phyloP scores from a whole-genome alignment of 2,888 invertebrate genomes.

The Athalia rosae region DNA sequence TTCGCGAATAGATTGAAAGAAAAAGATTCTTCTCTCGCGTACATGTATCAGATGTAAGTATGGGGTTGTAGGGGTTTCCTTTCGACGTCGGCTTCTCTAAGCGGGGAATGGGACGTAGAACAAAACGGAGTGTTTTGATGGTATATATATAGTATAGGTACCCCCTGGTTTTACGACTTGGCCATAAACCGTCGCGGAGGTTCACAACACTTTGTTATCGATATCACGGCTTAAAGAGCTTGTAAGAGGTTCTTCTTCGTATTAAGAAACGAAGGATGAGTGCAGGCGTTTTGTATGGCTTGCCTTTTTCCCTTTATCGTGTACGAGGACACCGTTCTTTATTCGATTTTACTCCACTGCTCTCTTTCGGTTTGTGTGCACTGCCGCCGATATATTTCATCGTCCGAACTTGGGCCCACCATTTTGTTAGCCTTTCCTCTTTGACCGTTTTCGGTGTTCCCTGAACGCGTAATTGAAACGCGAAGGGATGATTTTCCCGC shows the following conservation, averaged over 20 bases:
- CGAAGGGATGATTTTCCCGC: conserved; percentile 7
- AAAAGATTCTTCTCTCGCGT: neutral
- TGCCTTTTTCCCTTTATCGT: conserved; percentile 12
- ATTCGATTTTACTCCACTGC: conserved; percentile 17
- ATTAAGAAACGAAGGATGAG: conserved; percentile 30
- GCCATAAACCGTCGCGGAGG: conserved; percentile 49
- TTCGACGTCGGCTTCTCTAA: conserved; percentile 26
- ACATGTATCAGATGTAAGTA: conserved; percentile 6
- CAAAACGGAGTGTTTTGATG: conserved; percentile 46
- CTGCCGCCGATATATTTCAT: conserved; percentile 23
- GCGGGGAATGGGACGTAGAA: conserved; percentile 42
- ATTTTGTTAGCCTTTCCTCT: conserved; percentile 13
- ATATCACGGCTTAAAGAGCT: conserved; percentile 48
- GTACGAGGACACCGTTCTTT: conserved; percentile 24
- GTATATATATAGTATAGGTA: conserved; percentile 40
- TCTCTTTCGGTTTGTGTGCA: conserved; percentile 10
- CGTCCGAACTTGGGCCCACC: neutral
- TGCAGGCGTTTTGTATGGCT: neutral
- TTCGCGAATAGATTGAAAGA: neutral
- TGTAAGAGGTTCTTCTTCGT: conserved; percentile 47
- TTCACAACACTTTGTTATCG: conserved; percentile 49
- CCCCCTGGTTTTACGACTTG: conserved; percentile 48
- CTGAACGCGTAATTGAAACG: conserved; percentile 7
- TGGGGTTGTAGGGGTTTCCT: neutral
- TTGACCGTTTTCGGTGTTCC: neutral